A percentile compares a stretch with the other conserved stretches of the same genome.
Evolutionary conservation across 2,888 invertebrate species (phyloP).

Genomic region (Mycalesis mineus): DNA sequence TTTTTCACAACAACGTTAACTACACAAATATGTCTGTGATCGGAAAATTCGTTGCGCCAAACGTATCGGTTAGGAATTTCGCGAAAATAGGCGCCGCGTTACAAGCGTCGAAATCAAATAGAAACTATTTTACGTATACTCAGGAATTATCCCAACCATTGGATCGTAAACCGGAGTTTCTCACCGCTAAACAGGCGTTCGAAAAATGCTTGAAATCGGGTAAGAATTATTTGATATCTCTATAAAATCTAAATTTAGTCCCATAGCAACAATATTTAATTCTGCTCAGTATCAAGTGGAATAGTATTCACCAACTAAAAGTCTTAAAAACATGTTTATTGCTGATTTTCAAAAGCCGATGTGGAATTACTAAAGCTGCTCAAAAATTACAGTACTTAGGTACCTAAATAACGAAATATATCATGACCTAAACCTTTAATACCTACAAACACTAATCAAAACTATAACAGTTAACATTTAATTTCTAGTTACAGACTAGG

Average conservation of each 20-base stretch:
- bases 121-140: conserved; percentile 86
- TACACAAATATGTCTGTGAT: conserved; percentile 52
- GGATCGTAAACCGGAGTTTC: conserved; percentile 84
- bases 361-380: too few relatives aligned
- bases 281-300: neutral
- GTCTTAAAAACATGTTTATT: too few relatives aligned
- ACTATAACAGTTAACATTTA: too few relatives aligned
- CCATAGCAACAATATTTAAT: neutral
- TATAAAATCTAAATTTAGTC: conserved; percentile 8
- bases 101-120: conserved; percentile 54
- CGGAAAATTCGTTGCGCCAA: conserved; percentile 56
- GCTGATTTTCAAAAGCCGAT: too few relatives aligned
- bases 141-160: conserved; percentile 89
- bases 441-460: too few relatives aligned
- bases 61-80: conserved; percentile 53
- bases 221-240: conserved; percentile 56
- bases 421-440: too few relatives aligned
- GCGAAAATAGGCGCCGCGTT: conserved; percentile 55
- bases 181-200: conserved; percentile 87
- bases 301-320: too few relatives aligned
- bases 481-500: too few relatives aligned
- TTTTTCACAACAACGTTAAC: neutral
- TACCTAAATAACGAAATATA: too few relatives aligned
- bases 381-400: too few relatives aligned
- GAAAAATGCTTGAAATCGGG: conserved; percentile 87